These are phyloP conservation scores for Fragum sueziense DNA, from an alignment of 2,888 invertebrate species.

Conservation along the genomic window DNA sequence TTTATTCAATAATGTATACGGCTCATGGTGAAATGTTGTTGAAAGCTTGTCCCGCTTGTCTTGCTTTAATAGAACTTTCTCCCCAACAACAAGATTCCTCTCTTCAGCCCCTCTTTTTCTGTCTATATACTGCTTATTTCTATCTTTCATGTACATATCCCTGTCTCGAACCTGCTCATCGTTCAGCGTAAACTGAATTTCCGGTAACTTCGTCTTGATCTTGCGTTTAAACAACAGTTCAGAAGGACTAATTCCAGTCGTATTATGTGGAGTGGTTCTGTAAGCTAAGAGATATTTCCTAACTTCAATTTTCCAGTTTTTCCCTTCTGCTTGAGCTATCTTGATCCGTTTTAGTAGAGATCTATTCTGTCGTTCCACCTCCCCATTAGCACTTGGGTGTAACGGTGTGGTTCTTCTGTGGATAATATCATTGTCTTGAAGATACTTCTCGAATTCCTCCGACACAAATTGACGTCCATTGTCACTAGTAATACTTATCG, in stretches of 20 bases:
- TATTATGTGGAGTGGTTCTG: constrained; percentile 54
- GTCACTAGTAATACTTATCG: constrained; percentile 51
- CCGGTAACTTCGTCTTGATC: constrained; percentile 51
- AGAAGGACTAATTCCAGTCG: constrained; percentile 51
- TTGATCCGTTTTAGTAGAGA: constrained; percentile 54
- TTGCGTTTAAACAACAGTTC: constrained; percentile 49
- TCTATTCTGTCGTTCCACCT: constrained; percentile 60
- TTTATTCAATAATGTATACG: constrained; percentile 24
- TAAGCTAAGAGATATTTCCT: constrained; percentile 51
- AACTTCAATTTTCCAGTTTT: constrained; percentile 47
- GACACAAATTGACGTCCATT: constrained; percentile 58
- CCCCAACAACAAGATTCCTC: constrained; percentile 31
- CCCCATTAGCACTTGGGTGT: constrained; percentile 57
- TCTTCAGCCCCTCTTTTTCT: constrained; percentile 13
- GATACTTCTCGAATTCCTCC: constrained; percentile 41
- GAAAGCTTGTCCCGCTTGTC: constrained; percentile 31
- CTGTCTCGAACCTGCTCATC: constrained; percentile 40
- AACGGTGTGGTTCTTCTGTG: constrained; percentile 52
- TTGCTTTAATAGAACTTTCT: constrained; percentile 36
- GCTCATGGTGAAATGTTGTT: constrained; percentile 30
- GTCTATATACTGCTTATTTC: constrained; percentile 33
- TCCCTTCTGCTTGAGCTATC: constrained; percentile 48
- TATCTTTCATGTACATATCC: constrained; percentile 20
- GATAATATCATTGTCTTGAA: constrained; percentile 45
- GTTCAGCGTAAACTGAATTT: background rate